phyloP scores from a whole-genome alignment of 2,888 invertebrate species.

The Eutolmus rufibarbis region DNA sequence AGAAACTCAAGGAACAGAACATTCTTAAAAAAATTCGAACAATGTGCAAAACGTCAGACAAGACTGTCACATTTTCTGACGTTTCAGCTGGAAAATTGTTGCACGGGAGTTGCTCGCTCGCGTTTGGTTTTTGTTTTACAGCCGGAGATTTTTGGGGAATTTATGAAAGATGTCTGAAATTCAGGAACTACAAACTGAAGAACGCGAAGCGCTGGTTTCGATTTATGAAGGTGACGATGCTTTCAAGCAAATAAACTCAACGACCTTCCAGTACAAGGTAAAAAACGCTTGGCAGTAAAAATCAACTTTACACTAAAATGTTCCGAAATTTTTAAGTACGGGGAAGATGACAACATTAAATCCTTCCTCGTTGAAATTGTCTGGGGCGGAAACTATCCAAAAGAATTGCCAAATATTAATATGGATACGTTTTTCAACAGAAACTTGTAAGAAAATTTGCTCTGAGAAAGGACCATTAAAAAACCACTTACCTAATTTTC shows the following conservation, averaged over 20 bases:
- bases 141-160: neutral
- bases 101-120: neutral
- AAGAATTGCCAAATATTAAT: constrained; percentile 79
- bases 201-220: constrained; percentile 87
- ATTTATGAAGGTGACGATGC: constrained; percentile 93
- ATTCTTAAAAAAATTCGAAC: neutral
- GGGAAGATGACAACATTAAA: constrained; percentile 77
- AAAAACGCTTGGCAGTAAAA: constrained; percentile 14
- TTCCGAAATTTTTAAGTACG: constrained; percentile 69
- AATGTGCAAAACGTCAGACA: neutral
- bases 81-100: neutral
- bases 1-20: neutral
- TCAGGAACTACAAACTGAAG: constrained; percentile 80
- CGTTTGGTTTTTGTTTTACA: neutral
- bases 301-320: neutral
- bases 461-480: neutral
- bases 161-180: constrained; percentile 65
- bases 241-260: constrained; percentile 81
- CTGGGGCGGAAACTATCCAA: constrained; percentile 89
- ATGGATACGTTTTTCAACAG: constrained; percentile 94
- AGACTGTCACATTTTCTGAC: neutral
- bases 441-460: constrained; percentile 75
- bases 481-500: neutral
- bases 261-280: constrained; percentile 92
- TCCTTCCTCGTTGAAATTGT: constrained; percentile 87